A percentile compares a stretch with the other conserved stretches of the same genome.
phyloP scores from a whole-genome alignment of 2,888 invertebrate genomes.

The Ennomos fuscantarius region DNA sequence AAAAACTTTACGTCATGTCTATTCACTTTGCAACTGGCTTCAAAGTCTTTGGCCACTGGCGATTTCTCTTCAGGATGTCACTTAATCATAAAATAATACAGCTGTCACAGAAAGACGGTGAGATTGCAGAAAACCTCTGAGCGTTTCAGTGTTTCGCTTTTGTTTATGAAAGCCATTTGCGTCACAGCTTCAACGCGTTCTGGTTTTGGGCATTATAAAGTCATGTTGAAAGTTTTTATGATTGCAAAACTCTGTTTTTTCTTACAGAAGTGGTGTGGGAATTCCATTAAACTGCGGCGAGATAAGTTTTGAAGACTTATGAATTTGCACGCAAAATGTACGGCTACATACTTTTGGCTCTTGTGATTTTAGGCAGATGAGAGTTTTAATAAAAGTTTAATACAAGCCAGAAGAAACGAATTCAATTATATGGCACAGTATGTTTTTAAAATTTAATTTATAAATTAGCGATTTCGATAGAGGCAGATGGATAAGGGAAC shows the following conservation, averaged over 20 bases:
- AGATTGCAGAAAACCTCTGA: neutral
- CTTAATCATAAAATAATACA: neutral
- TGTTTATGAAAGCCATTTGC: constrained; percentile 16
- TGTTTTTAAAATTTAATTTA: no score
- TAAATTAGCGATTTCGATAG: no score
- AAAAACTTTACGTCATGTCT: no score
- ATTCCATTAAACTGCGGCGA: constrained; percentile 11
- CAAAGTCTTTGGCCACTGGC: no score
- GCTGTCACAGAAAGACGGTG: neutral
- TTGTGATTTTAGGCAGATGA: no score
- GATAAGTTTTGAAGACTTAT: constrained; percentile 4
- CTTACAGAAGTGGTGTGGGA: constrained; percentile 1
- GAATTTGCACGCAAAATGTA: constrained; percentile 2
- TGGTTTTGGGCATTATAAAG: constrained; percentile 21
- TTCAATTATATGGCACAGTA: no score
- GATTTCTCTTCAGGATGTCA: no score
- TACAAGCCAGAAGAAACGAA: no score
- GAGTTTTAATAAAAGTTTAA: no score
- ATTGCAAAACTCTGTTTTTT: constrained; percentile 3
- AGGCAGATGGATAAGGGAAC: no score
- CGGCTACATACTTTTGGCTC: no score
- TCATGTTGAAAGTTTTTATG: constrained; percentile 26
- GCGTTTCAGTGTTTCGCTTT: neutral
- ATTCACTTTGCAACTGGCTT: no score
- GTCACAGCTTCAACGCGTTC: constrained; percentile 8